phyloP scores from a whole-genome alignment of 2,797 vertebrate genomes.

The Clamator glandarius region DNA sequence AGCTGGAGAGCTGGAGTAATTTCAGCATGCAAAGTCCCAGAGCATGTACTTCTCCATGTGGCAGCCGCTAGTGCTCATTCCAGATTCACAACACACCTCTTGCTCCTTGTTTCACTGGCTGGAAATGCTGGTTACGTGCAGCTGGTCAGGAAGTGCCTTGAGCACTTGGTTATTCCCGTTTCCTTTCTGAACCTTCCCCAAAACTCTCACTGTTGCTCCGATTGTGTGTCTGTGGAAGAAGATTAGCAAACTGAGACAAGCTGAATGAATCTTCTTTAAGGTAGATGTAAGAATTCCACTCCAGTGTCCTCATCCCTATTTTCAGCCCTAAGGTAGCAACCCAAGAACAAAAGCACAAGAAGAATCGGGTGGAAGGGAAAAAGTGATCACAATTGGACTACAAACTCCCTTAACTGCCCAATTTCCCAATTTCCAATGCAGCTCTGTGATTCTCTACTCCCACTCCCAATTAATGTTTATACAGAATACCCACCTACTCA shows the following conservation, averaged over 20 bases:
- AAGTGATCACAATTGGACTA: background rate
- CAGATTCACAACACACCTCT: background rate
- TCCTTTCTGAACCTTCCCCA: background rate
- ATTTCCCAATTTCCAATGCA: background rate
- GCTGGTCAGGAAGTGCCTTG: background rate
- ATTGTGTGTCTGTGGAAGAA: background rate
- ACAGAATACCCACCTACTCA: background rate
- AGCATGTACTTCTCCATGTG: background rate
- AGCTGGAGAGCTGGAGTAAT: background rate
- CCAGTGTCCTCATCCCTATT: background rate
- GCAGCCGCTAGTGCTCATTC: background rate
- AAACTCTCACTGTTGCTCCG: background rate
- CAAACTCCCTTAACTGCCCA: background rate
- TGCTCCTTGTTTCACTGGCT: background rate
- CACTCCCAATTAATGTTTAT: background rate
- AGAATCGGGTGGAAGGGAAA: background rate
- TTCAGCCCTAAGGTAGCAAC: background rate
- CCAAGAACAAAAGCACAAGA: background rate
- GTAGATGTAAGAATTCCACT: background rate
- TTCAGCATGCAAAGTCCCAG: background rate
- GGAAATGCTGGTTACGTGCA: background rate
- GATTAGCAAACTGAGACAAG: background rate
- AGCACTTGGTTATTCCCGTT: background rate
- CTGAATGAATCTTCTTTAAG: background rate
- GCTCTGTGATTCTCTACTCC: background rate